These are phyloP conservation scores for Bombylius discolor DNA, from an alignment of 2,888 invertebrate species.

Conservation along the genomic window DNA sequence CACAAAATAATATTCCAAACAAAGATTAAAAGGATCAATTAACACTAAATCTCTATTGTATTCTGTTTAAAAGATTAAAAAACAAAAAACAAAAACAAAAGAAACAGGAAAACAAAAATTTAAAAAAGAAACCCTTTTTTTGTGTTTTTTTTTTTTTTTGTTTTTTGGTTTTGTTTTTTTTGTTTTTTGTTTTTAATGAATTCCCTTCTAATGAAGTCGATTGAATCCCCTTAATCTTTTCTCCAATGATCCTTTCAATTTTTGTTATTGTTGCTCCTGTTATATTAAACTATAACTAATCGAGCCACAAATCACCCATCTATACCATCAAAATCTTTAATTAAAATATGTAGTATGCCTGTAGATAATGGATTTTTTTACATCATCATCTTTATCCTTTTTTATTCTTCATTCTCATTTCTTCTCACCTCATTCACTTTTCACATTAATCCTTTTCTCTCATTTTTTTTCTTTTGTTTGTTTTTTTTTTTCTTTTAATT, in stretches of 20 bases:
- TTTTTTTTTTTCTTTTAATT: not conserved
- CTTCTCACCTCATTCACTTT: not conserved
- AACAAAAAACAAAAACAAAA: too few relatives aligned
- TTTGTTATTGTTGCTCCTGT: too few relatives aligned
- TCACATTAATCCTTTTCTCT: not conserved
- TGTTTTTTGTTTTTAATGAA: not conserved
- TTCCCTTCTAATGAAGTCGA: conserved; percentile 2
- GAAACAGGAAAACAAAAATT: too few relatives aligned
- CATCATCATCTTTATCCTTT: not conserved
- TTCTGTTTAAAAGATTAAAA: not conserved
- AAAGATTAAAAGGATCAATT: conserved; percentile 5
- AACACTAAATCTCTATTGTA: not conserved
- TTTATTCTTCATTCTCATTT: too few relatives aligned
- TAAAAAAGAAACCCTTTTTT: not conserved
- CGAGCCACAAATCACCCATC: conserved; percentile 8
- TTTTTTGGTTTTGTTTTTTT: not conserved
- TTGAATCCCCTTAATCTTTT: not conserved
- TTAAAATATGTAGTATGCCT: conserved; percentile 5
- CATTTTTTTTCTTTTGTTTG: not conserved
- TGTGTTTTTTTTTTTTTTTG: too few relatives aligned
- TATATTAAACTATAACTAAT: conserved; percentile 6
- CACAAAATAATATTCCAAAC: not conserved
- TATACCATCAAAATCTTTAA: conserved; percentile 7
- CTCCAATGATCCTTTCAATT: not conserved
- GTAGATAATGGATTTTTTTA: not conserved